Base-by-base conservation (phyloP, 2,888 invertebrate genomes). In the Leptinotarsa peninsularis region DNA sequence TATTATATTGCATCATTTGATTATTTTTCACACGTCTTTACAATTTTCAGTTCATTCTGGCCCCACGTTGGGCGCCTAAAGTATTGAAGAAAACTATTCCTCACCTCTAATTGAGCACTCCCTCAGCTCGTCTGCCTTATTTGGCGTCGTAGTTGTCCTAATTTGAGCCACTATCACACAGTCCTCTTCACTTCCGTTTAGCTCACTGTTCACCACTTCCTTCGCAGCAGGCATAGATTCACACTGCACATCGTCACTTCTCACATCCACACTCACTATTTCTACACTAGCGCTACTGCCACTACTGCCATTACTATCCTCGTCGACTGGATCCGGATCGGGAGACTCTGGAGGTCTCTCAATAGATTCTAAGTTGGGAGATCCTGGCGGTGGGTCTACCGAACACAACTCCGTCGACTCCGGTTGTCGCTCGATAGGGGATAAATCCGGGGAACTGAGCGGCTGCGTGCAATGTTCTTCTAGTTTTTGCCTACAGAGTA, bases 141-240 rank as follows among this genome's bases (percentile, higher is more conserved):
- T 89, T 90, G 90, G 89, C 90, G 90, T 90, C 66, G 72, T 72
- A 18, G 89, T 86, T 89, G 76, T 75, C 70, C 74, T 72, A 71
- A 73, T 76, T 80, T 75, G 81, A 81, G 91, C 90, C 90, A 91
- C 91, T 89, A 91, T 91, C 89, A 91, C 91, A 90, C 91, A 91
- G 90, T 91, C 91, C 88, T 91, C 91, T 89, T 91, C 86, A 86
- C 85, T 72, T 52, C 49, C 86, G 80, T 81, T 88, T 85, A 86
- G 88, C 86, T 88, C 89, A 86, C 86, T 75, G 52, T 67, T 71
- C 67, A 70, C 74, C 27, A 54, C 71, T 73, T 72, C 75, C 67
- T 75, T 73, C 60, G 67, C 73, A 60, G 81, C 80, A 68, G 80
- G 79, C 73, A 79, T 78, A 79, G 78, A 79, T 74, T 80, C 78